Base-by-base conservation (phyloP, 2,888 invertebrate genomes). In the Empis livida region DNA sequence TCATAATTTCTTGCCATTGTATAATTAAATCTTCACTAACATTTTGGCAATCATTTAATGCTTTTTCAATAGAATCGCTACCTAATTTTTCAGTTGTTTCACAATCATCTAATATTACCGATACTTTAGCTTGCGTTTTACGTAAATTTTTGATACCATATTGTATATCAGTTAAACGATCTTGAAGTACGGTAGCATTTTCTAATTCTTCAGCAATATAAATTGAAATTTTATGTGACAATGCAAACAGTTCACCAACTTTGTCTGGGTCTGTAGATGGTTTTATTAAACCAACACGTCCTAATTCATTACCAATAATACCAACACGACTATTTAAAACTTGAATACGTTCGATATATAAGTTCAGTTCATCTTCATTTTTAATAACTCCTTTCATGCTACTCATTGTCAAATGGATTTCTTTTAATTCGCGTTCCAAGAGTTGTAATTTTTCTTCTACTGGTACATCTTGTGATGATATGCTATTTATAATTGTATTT, bases 321-420 rank as follows among this genome's bases (percentile, higher is more conserved):
- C 81, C 81, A n/a, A 86, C 78, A 13, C 87, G 76, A 4, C 78
- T 76, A 35, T 78, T 80, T 66, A 86, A 75, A 1, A 88, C 82
- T 68, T 88, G 86, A 10, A 89, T 70, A 44, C 87, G 73, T 65
- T 90, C 87, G 10, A 88, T 81, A 60, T 89, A 89, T 8, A 88
- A 71, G 56, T 82, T 80, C 1, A 90, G 71, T 59, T 90, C 89
- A 55, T 90, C 89, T 58, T 86, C 87, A 45, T 80, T 87, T 60
- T 84, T 87, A 41, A 90, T 80, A 0, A 87, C 80, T 2, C 86
- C 84, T 61, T 83, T 82, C 50, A 87, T 75, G 52, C 78, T 76
- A 27, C 84, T 81, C 50, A 89, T 70, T 14, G 80, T 76, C 1
- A 75, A 65, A 49, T 82, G 78, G 15, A 90, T 71, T 60, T 89